A percentile compares a stretch with the other conserved stretches of the same genome.
Evolutionary conservation across 2,797 vertebrate genomes (phyloP).

Genomic region (Lates japonicus): DNA sequence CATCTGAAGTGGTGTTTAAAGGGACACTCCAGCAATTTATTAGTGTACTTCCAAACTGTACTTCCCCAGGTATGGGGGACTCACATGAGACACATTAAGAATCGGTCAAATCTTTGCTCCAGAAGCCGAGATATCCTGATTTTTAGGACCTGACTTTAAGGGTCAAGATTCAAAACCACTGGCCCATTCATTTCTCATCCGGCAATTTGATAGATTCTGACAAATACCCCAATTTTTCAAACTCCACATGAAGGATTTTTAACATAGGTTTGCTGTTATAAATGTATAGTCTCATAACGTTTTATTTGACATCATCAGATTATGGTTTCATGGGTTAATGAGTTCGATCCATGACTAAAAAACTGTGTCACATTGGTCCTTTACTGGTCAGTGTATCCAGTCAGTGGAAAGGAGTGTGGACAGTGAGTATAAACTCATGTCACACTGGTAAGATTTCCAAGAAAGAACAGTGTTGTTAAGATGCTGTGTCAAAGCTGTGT

Average conservation of each 20-base stretch:
- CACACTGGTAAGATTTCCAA: neutral
- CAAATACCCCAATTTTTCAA: neutral
- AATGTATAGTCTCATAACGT: neutral
- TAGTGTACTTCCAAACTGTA: neutral
- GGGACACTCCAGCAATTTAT: neutral
- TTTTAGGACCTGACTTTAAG: no score
- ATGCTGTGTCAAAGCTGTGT: conserved; percentile 2
- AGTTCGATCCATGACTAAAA: neutral
- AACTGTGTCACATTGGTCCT: neutral
- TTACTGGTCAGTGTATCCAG: neutral
- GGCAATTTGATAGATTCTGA: neutral
- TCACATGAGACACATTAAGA: neutral
- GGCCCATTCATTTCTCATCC: neutral
- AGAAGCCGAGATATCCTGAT: neutral
- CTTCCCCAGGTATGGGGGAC: no score
- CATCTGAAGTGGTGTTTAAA: neutral
- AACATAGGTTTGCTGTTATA: neutral
- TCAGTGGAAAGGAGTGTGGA: neutral
- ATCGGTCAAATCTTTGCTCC: neutral
- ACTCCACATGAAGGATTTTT: neutral
- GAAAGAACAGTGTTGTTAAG: conserved; percentile 16
- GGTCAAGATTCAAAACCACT: no score
- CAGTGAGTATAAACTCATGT: neutral
- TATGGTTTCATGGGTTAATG: neutral
- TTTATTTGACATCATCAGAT: neutral